These are phyloP conservation scores for Drosophila truncata DNA, from an alignment of 1,140 invertebrate species.

Conservation along the genomic window DNA sequence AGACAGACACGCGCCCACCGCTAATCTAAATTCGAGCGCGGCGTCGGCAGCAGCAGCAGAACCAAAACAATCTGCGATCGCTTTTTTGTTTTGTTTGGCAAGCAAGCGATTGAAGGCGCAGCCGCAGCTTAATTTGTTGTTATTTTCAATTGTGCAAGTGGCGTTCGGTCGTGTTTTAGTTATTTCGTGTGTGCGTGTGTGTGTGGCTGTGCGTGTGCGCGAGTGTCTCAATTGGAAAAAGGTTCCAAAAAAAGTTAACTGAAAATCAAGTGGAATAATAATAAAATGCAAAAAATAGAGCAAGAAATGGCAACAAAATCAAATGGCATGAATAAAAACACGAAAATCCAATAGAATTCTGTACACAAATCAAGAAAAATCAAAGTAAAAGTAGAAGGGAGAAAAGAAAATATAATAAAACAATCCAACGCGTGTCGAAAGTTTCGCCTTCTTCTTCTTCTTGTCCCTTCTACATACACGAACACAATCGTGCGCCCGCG, in stretches of 20 bases:
- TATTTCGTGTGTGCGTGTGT: slow-evolving; percentile 10
- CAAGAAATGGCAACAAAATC: too few species aligned
- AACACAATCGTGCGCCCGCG: neutral
- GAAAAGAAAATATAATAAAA: slow-evolving; percentile 24
- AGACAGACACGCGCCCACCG: slow-evolving; percentile 32
- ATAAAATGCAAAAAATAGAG: neutral
- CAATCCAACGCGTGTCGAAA: slow-evolving; percentile 59
- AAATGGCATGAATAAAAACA: neutral
- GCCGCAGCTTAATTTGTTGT: slow-evolving; percentile 56
- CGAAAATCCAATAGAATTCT: neutral
- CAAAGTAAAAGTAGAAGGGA: neutral
- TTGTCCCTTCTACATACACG: slow-evolving; percentile 11
- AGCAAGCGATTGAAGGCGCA: slow-evolving; percentile 57
- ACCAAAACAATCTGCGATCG: slow-evolving; percentile 21
- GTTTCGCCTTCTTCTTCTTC: slow-evolving; percentile 14
- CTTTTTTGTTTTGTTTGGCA: slow-evolving; percentile 22
- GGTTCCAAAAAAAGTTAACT: neutral
- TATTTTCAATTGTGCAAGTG: slow-evolving; percentile 59
- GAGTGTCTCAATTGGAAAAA: slow-evolving; percentile 28
- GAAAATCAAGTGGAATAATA: neutral
- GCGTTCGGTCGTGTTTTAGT: slow-evolving; percentile 46
- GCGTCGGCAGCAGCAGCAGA: slow-evolving; percentile 19
- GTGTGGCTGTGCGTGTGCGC: slow-evolving; percentile 1
- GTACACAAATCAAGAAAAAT: neutral
- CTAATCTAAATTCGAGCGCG: slow-evolving; percentile 51